Evolutionary conservation across 2,888 invertebrate genomes (phyloP), one percentile per base, ranked within the genome.

Genomic region (Cylindroiulus punctatus): DNA sequence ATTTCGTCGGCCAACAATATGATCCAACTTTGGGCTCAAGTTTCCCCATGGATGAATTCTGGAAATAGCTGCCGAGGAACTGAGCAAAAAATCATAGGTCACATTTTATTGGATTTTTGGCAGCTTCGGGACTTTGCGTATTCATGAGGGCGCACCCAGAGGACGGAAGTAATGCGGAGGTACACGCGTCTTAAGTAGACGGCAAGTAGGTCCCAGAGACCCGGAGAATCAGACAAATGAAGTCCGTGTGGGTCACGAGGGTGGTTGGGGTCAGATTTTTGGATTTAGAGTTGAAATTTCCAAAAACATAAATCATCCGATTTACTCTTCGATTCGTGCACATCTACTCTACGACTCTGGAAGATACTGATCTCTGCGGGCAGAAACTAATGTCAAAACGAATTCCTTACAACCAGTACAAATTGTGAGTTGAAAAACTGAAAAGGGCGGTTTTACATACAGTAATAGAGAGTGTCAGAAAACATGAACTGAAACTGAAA

Each of bases 21-120:
- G 65, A 65, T 65, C 65, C 65, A 65, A 65, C 65, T 65, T 65
- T 10, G 26, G 65, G 22, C 65, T 65, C 26, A 2, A n/a, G 65
- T 26, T 65, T 65, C 65, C 65, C 65, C 65, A 65, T 65, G 65
- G 65, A 65, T 65, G 65, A 26, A 65, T 65, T 65, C 65, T 65
- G 65, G 26, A 26, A 57, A 65, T 4, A 10, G 65, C 2, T 65
- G 47, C 8, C n/a, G 65, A 12, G 0, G 65, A 65, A 10, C 10
- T 0, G 2, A 65, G 14, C 5, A 52, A 65, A 65, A 65, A 65
- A 65, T 26, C 65, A 7, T 26, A 26, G 65, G 65, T 65, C 65
- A 65, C 5, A 65, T 65, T 65, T 65, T 65, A 65, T 65, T 65
- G 65, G 65, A 65, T 65, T 65, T 65, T 65, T 65, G 65, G 65